Base-by-base conservation (phyloP, 2,113 vertebrate species). In the Nyctibius bracteatus region DNA sequence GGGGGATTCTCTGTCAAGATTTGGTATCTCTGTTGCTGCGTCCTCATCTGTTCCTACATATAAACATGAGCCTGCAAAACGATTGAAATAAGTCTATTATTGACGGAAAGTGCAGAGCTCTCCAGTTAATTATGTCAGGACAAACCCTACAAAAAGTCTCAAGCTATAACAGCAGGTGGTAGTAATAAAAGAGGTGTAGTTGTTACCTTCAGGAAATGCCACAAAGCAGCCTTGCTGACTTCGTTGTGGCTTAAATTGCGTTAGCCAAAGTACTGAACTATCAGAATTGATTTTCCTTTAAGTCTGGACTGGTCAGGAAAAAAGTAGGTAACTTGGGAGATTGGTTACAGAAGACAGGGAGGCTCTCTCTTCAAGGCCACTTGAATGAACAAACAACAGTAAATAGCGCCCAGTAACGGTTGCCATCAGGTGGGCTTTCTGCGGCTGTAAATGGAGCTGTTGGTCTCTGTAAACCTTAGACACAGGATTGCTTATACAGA, bases 181-280 rank as follows among this genome's bases (percentile, higher is more conserved):
- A 49, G 83, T 89, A 91, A 91, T 94, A 82, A 75, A 93, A 88
- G 66, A 75, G 16, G 33, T 58, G 46, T 54, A 87, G 77, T 68
- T 89, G 77, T 78, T 95, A 79, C 72, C 73, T 95, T 94, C 83
- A 92, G 83, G 81, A 96, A 82, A 87, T 57, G 58, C 49, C 58
- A 75, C 61, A 51, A 51, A 73, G 58, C 7, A 3, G 78, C 66
- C 70, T 94, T 84, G 43, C 74, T 62, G 85, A 73, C 77, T 96
- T 94, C 59, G 88, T 88, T 21, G 10, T 66, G 73, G 27, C 47
- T 91, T 94, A 85, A 91, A 79, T 77, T 92, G 46, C 0, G 0
- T 95, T 96, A 94, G n/a, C 77, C 70, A 87, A 85, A 92, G 73
- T 79, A 87, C 80, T 93, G 65, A 95, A 44, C 90, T 81, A 67